Conservation (phyloP, 2,888 invertebrate species). For the Leucoma salicis region DNA sequence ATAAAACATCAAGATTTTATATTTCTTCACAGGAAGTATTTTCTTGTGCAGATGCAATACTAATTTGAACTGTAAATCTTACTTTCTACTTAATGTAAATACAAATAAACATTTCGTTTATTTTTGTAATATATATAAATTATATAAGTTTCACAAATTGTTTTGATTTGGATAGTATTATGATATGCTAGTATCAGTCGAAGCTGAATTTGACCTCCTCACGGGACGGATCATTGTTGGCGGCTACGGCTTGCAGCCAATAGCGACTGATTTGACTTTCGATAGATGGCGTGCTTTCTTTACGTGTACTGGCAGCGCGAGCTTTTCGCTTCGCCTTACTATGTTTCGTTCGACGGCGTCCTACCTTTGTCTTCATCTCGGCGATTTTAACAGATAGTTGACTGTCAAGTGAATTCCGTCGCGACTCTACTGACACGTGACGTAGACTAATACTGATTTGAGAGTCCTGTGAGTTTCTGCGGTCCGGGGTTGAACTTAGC, state of each 20-base stretch:
- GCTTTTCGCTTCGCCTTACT: constrained; percentile 70
- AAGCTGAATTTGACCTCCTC: constrained; percentile 78
- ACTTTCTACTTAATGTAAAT: constrained; percentile 28
- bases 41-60: constrained; percentile 36
- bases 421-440: constrained; percentile 92
- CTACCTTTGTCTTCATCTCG: constrained; percentile 89
- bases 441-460: constrained; percentile 90
- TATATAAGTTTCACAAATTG: constrained; percentile 13
- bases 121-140: not conserved
- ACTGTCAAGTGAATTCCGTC: constrained; percentile 93
- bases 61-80: constrained; percentile 55
- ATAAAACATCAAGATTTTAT: constrained; percentile 20
- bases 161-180: constrained; percentile 24
- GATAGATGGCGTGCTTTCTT: constrained; percentile 90
- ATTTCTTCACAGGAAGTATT: constrained; percentile 20
- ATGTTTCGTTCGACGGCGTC: constrained; percentile 75
- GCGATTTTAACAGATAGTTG: constrained; percentile 93
- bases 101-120: constrained; percentile 18
- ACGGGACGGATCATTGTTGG: constrained; percentile 79
- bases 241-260: constrained; percentile 83
- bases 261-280: constrained; percentile 90
- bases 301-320: constrained; percentile 62
- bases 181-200: constrained; percentile 49
- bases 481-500: constrained; percentile 80
- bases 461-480: constrained; percentile 84